Conservation (phyloP, 64 coral and sea anemone species). For the Dendronephthya gigantea region DNA sequence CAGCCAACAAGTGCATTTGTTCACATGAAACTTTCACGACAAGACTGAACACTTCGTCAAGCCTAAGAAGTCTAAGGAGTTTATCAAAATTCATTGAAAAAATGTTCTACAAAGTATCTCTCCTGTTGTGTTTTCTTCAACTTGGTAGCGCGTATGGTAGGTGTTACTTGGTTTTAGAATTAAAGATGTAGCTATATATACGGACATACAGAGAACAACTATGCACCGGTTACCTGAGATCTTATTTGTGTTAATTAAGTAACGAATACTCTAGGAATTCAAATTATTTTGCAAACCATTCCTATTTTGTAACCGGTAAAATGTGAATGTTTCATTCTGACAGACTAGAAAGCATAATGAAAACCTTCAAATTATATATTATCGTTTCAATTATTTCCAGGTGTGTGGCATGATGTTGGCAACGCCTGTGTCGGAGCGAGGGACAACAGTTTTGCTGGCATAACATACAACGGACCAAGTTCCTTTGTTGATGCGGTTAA, state of each 20-base stretch:
- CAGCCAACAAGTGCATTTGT: neutral
- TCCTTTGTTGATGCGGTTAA: constrained; percentile 28
- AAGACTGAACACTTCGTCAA: neutral
- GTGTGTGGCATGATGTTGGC: neutral
- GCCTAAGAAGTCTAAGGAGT: neutral
- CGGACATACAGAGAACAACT: neutral
- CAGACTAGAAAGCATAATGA: no score
- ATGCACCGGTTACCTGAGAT: no score
- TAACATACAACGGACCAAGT: neutral
- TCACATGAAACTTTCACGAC: neutral
- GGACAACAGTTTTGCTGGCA: neutral
- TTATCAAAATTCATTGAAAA: neutral
- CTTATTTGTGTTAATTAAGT: no score
- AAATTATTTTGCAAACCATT: no score
- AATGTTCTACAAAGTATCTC: neutral
- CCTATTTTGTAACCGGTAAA: no score
- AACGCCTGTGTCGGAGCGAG: constrained; percentile 15
- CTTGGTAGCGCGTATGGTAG: neutral
- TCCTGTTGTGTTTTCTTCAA: neutral
- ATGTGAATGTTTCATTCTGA: no score
- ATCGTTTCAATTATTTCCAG: no score
- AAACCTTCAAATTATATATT: no score
- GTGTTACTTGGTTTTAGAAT: neutral
- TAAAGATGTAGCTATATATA: neutral
- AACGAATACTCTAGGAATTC: neutral